phyloP scores from a whole-genome alignment of 2,113 vertebrate species.

The Apaloderma vittatum region DNA sequence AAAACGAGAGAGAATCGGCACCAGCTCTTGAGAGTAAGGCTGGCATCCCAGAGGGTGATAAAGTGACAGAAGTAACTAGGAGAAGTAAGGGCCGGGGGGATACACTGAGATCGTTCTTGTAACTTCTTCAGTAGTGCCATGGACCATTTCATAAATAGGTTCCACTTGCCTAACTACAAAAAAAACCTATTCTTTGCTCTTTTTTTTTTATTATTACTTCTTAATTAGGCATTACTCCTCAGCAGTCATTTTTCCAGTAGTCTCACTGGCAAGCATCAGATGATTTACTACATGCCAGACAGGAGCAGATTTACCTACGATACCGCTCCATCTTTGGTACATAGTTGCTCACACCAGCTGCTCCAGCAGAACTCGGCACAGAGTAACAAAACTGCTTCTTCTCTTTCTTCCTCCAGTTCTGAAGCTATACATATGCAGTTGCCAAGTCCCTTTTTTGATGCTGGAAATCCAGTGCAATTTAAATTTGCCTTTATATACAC shows the following conservation, averaged over 20 bases:
- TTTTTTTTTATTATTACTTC: no score
- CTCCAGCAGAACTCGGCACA: background rate
- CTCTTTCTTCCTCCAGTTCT: background rate
- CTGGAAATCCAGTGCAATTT: background rate
- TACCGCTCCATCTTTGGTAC: background rate
- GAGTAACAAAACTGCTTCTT: background rate
- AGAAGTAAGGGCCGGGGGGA: background rate
- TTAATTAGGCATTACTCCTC: background rate
- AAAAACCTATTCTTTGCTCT: background rate
- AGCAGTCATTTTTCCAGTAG: background rate
- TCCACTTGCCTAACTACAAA: background rate
- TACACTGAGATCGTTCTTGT: background rate
- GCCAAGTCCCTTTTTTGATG: background rate
- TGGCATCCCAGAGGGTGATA: background rate
- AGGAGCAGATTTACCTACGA: background rate
- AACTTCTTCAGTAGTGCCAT: background rate
- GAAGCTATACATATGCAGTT: background rate
- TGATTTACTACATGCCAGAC: background rate
- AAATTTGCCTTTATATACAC: background rate
- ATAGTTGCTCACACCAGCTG: background rate
- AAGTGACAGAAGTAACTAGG: background rate
- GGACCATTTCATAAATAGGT: background rate
- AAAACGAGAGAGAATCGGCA: rapidly evolving
- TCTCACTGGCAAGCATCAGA: background rate
- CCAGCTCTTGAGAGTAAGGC: background rate